These are phyloP conservation scores for Cartodere bifasciata DNA, from an alignment of 2,888 invertebrate genomes.

Conservation along the genomic window DNA sequence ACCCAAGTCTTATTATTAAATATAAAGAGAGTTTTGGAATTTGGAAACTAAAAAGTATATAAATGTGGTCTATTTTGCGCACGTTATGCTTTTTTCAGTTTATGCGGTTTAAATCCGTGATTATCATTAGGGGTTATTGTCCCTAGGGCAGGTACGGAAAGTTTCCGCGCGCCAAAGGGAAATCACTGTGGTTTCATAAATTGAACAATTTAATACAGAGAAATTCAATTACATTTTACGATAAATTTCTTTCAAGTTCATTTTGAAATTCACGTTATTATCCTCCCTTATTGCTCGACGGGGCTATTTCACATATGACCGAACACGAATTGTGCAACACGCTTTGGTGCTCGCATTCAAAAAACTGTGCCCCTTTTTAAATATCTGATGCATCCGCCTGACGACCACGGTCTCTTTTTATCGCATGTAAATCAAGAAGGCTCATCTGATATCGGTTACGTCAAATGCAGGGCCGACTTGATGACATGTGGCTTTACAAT, in stretches of 20 bases:
- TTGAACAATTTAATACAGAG: slow-evolving; percentile 36
- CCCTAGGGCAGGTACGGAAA: slow-evolving; percentile 19
- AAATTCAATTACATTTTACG: slow-evolving; percentile 31
- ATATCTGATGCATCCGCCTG: no score
- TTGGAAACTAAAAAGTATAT: no score
- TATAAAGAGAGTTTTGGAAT: no score
- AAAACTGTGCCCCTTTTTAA: slow-evolving; percentile 28
- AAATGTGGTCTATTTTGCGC: not conserved
- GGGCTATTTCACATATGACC: slow-evolving; percentile 54
- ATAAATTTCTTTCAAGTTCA: slow-evolving; percentile 28
- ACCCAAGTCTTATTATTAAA: no score
- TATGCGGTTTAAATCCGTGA: slow-evolving; percentile 17
- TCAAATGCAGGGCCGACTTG: slow-evolving; percentile 16
- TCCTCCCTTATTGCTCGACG: slow-evolving; percentile 4
- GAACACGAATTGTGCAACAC: slow-evolving; percentile 50
- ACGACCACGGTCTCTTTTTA: no score
- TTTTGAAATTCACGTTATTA: slow-evolving; percentile 32
- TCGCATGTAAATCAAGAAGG: no score
- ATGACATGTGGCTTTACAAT: slow-evolving; percentile 31
- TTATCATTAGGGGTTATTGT: slow-evolving; percentile 26
- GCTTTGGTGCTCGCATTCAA: slow-evolving; percentile 52
- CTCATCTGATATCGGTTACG: no score
- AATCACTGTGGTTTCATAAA: slow-evolving; percentile 36
- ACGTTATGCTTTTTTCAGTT: slow-evolving; percentile 12
- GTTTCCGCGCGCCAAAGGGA: slow-evolving; percentile 28